Base-by-base conservation (phyloP, 2,797 vertebrate genomes). In the Loris lydekkerianus region DNA sequence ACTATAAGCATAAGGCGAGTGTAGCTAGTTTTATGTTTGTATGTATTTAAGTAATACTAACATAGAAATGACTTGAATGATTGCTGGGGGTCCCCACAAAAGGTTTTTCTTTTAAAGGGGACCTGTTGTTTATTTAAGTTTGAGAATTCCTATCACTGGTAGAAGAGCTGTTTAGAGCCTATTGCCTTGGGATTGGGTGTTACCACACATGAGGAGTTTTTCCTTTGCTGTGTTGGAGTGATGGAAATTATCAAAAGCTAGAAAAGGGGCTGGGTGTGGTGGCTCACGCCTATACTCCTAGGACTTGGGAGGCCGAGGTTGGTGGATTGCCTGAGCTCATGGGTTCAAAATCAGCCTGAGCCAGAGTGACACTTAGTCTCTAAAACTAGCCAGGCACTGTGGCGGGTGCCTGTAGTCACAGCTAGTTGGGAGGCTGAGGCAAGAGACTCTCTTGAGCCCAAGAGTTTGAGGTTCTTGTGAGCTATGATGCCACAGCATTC, bases 1-100 rank as follows among this genome's bases (percentile, higher is more conserved):
- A 6, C 34, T 67, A 18, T 77, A 89, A 85, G 40, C 15, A 46
- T 82, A 89, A 92, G n/a, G 27, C 3, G 25, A 81, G 82, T 75
- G 1, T n/a, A 56, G 40, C 53, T 91, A 60, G 3, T 67, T 96
- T 92, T 78, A 80, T 91, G 20, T 93, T 82, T 85, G 23, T 61
- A 67, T 70, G 25, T 60, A 34, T 78, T 70, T 96, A 63, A 40
- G 25, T 78, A 78, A 84, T 61, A 15, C 46, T 73, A 37, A 58
- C 37, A 46, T 83, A n/a, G 81, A 86, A 91, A 73, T 70, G 63
- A 82, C 60, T 93, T 23, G 31, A 76, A 53, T 88, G 29, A 75
- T 73, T 10, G 7, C 20, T 18, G 11, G 0, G 1, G 6, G 7
- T 53, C 13, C 5, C 27, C n/a, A n/a, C 29, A 31, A 61, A 40